Evolutionary conservation across 2,888 invertebrate genomes (phyloP).

Genomic region (Odontocerum albicorne): DNA sequence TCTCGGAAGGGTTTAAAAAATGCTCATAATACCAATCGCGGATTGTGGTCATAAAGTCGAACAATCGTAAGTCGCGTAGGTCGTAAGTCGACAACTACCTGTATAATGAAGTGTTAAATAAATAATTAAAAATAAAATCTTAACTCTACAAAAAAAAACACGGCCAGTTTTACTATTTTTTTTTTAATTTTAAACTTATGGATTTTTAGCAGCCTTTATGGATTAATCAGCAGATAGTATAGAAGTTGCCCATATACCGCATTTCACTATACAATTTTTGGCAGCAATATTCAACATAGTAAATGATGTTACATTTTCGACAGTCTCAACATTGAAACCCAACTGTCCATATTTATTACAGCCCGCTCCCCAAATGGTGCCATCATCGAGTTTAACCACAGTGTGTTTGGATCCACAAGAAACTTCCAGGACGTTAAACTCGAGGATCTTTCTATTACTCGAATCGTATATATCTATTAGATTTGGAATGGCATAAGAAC

Average conservation of each 20-base stretch:
- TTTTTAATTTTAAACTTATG: no score
- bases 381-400: constrained; percentile 66
- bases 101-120: no score
- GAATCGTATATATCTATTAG: constrained; percentile 48
- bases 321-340: constrained; percentile 48
- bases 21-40: no score
- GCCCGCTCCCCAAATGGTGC: constrained; percentile 73
- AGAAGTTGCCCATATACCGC: constrained; percentile 27
- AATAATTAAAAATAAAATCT: no score
- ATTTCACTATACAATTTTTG: constrained; percentile 14
- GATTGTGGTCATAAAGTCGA: no score
- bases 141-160: no score
- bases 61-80: no score
- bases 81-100: no score
- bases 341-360: constrained; percentile 84
- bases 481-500: constrained; percentile 46
- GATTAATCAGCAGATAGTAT: neutral
- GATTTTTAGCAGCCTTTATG: no score
- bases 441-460: constrained; percentile 49
- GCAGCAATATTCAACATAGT: constrained; percentile 10
- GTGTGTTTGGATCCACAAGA: constrained; percentile 81
- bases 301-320: constrained; percentile 39
- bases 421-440: constrained; percentile 59
- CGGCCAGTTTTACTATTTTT: no score
- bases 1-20: no score